Percentiles rank a stretch among this genome's conserved stretches.
These are phyloP conservation scores for Aspidapion aeneum DNA, from an alignment of 2,888 invertebrate species.

Conservation along the genomic window DNA sequence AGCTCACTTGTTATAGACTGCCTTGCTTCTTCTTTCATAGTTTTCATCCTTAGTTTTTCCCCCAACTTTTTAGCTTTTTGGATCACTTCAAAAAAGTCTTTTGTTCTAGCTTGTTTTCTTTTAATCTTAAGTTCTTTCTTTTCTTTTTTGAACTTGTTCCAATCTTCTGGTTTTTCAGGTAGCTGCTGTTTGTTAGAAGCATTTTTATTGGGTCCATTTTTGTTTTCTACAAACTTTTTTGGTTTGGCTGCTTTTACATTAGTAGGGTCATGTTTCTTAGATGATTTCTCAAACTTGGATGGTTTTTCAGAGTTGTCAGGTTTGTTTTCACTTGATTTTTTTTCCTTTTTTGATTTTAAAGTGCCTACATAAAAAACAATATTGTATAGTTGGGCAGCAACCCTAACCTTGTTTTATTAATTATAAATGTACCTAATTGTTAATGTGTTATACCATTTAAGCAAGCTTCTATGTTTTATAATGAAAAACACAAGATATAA, in stretches of 20 bases:
- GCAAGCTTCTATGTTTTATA: not conserved
- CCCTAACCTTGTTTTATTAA: not conserved
- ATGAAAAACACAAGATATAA: too few relatives aligned
- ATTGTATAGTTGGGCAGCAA: not conserved
- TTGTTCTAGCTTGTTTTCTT: constrained; percentile 57
- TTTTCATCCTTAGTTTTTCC: constrained; percentile 53
- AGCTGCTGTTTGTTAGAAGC: constrained; percentile 14
- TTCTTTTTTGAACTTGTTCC: constrained; percentile 72
- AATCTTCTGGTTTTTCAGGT: constrained; percentile 53
- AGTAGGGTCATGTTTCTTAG: constrained; percentile 21
- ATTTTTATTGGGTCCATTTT: constrained; percentile 18
- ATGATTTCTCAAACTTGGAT: constrained; percentile 23
- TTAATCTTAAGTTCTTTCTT: constrained; percentile 68
- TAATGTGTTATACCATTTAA: not conserved
- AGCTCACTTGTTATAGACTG: constrained; percentile 58
- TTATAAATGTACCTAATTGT: not conserved
- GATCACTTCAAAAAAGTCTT: constrained; percentile 50
- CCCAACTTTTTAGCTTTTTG: constrained; percentile 57
- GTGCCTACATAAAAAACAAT: not conserved
- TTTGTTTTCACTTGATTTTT: not conserved
- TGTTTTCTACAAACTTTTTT: constrained; percentile 21
- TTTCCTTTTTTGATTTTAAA: not conserved
- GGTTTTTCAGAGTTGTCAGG: not conserved
- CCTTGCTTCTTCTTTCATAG: constrained; percentile 53
- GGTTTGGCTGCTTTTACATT: constrained; percentile 25